Evolutionary conservation across 1,140 invertebrate species (phyloP).

Genomic region (Pararge aegeria): DNA sequence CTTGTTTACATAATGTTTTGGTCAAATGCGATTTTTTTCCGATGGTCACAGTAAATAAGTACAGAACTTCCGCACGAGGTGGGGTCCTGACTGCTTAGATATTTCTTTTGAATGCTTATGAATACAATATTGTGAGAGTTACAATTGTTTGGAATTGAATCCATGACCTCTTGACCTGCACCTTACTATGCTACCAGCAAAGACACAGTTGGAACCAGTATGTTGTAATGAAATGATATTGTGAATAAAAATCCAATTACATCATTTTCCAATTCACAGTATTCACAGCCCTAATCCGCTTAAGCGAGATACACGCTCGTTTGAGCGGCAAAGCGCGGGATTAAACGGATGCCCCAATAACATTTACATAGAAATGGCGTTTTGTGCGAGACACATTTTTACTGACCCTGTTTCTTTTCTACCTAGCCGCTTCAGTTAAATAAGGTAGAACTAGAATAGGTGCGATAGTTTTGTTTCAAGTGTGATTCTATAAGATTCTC

Average conservation of each 20-base stretch:
- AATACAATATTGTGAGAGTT: too few relatives aligned
- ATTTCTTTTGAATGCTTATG: too few relatives aligned
- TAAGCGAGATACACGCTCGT: constrained; percentile 64
- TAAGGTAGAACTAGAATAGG: background rate
- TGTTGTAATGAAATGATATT: background rate
- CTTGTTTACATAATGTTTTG: too few relatives aligned
- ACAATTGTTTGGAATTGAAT: too few relatives aligned
- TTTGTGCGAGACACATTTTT: constrained; percentile 39
- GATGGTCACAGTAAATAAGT: too few relatives aligned
- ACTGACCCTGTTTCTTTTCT: constrained; percentile 33
- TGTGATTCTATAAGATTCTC: background rate
- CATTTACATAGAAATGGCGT: constrained; percentile 72
- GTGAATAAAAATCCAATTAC: background rate
- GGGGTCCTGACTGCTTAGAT: too few relatives aligned
- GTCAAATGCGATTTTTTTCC: too few relatives aligned
- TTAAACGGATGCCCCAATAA: constrained; percentile 70
- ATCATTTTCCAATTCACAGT: background rate
- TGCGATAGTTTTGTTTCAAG: background rate
- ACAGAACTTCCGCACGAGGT: too few relatives aligned
- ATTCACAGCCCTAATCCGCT: constrained; percentile 54
- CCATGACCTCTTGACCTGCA: too few relatives aligned
- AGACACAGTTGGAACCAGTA: too few relatives aligned
- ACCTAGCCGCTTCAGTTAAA: constrained; percentile 7
- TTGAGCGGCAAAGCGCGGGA: constrained; percentile 54
- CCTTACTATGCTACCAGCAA: too few relatives aligned